phyloP scores from a whole-genome alignment of 2,113 vertebrate genomes.

The Poicephalus meyeri region DNA sequence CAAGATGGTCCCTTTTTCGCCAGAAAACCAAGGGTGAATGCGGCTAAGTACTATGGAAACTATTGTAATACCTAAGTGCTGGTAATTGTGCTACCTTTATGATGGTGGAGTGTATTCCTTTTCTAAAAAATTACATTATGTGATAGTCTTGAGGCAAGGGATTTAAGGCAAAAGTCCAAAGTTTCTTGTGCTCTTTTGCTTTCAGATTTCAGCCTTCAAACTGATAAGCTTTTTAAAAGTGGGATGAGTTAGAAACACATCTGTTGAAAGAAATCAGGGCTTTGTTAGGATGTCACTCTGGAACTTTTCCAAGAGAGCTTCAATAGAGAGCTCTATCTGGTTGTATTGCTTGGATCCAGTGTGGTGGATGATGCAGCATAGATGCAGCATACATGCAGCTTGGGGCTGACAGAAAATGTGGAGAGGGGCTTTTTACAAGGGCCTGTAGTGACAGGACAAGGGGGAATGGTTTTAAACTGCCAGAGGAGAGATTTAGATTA shows the following conservation, averaged over 20 bases:
- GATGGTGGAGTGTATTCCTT: neutral
- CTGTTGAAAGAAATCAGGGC: neutral
- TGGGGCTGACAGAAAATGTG: neutral
- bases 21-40: neutral
- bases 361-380: neutral
- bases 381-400: neutral
- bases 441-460: neutral
- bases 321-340: neutral
- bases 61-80: neutral
- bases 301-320: neutral
- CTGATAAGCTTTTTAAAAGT: neutral
- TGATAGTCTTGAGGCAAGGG: neutral
- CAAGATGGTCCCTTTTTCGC: neutral
- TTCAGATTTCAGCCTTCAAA: neutral
- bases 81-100: neutral
- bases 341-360: neutral
- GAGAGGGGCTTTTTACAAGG: neutral
- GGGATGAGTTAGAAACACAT: neutral
- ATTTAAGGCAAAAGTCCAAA: neutral
- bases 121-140: neutral
- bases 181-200: neutral
- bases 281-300: neutral
- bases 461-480: neutral
- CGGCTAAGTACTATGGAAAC: neutral
- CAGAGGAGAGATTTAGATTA: neutral